A percentile compares a stretch with the other conserved stretches of the same genome.
Evolutionary conservation across 2,113 vertebrate species (phyloP).

Genomic region (Emberiza fucata): DNA sequence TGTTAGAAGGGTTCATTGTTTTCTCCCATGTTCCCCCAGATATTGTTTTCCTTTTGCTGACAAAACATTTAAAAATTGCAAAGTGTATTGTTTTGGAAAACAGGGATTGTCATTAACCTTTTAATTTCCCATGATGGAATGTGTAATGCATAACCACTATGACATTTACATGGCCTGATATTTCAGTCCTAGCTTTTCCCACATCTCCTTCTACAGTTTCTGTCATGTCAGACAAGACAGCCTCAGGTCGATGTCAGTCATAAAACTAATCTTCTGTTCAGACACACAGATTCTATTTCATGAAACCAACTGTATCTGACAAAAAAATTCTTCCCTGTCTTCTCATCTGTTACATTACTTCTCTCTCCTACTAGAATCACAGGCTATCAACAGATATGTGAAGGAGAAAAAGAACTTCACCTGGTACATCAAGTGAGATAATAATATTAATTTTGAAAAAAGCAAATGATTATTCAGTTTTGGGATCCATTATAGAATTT

Average conservation of each 20-base stretch:
- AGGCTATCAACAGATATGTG: neutral
- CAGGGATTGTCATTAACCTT: constrained; percentile 30
- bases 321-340: neutral
- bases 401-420: neutral
- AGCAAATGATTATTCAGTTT: neutral
- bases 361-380: neutral
- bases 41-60: neutral
- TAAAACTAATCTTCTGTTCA: neutral
- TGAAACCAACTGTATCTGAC: neutral
- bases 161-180: neutral
- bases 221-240: neutral
- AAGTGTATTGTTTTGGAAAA: constrained; percentile 26
- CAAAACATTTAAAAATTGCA: constrained; percentile 32
- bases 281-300: neutral
- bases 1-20: constrained; percentile 36
- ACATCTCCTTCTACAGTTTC: neutral
- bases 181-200: neutral
- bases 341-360: neutral
- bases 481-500: neutral
- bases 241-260: neutral
- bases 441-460: neutral
- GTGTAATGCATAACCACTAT: neutral
- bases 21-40: neutral
- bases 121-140: neutral
- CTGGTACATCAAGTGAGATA: neutral